These are phyloP conservation scores for Andrena marginata DNA, from an alignment of 2,888 invertebrate genomes.

Conservation along the genomic window DNA sequence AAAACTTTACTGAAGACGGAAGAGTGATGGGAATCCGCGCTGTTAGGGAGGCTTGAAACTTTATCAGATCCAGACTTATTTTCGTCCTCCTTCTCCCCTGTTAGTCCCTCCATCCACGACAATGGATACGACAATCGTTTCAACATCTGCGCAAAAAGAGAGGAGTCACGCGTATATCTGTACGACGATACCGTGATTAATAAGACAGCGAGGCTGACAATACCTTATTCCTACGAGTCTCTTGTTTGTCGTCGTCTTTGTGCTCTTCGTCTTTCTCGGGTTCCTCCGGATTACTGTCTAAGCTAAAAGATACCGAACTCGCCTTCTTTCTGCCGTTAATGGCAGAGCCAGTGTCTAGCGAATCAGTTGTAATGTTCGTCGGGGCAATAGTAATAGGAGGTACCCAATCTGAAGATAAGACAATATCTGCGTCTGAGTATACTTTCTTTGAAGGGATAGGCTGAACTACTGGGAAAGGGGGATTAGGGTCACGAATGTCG, in stretches of 20 bases:
- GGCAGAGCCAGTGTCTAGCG: conserved; percentile 85
- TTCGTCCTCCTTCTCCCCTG: conserved; percentile 90
- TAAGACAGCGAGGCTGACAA: neutral
- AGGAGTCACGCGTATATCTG: no score
- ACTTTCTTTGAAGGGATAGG: conserved; percentile 90
- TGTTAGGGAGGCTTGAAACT: conserved; percentile 87
- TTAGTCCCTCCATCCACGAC: conserved; percentile 96
- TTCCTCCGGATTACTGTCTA: conserved; percentile 87
- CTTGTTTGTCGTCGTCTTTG: conserved; percentile 83
- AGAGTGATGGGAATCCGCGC: conserved; percentile 88
- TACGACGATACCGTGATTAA: no score
- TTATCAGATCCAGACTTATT: conserved; percentile 87
- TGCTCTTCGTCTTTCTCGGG: conserved; percentile 86
- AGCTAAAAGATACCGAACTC: conserved; percentile 90
- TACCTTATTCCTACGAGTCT: conserved; percentile 92
- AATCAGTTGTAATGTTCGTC: conserved; percentile 88
- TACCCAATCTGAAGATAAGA: conserved; percentile 94
- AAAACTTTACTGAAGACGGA: conserved; percentile 97
- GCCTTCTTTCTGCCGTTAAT: conserved; percentile 89
- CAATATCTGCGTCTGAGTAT: conserved; percentile 95
- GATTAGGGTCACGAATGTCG: conserved; percentile 92
- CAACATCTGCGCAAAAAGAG: conserved; percentile 89
- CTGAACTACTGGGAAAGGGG: conserved; percentile 88
- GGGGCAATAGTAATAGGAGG: conserved; percentile 93
- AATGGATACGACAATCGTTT: conserved; percentile 96